Percentiles rank a stretch among this genome's conserved stretches.
Conservation (phyloP, 2,113 vertebrate genomes). For the Forbesichthys agassizii region DNA sequence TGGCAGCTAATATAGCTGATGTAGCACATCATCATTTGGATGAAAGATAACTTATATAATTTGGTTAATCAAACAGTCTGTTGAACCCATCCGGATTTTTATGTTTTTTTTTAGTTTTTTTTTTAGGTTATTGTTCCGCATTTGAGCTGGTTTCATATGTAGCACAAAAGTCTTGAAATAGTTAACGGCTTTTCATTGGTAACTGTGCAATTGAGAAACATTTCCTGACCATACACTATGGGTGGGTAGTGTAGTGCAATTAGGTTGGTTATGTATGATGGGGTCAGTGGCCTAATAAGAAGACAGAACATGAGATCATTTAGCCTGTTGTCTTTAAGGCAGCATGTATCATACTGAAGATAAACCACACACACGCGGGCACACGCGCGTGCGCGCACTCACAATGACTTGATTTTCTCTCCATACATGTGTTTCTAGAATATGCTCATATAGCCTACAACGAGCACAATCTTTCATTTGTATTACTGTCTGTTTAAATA, state of each 20-base stretch:
- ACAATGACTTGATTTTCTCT: background rate
- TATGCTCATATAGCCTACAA: background rate
- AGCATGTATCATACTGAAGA: background rate
- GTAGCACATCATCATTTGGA: slow-evolving; percentile 16
- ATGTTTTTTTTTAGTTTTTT: too few species aligned
- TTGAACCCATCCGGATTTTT: too few species aligned
- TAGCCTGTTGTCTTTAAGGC: slow-evolving; percentile 28
- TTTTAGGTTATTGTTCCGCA: too few species aligned
- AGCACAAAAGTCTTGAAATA: too few species aligned
- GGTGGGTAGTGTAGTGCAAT: background rate
- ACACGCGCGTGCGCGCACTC: background rate
- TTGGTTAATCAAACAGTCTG: background rate
- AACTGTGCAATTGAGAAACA: too few species aligned
- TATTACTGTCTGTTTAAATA: too few species aligned
- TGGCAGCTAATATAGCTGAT: slow-evolving; percentile 24
- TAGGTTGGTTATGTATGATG: slow-evolving; percentile 27
- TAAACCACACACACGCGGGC: slow-evolving; percentile 1
- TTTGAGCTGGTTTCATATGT: too few species aligned
- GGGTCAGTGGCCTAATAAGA: slow-evolving; percentile 27
- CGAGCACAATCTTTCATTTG: too few species aligned
- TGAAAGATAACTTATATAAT: slow-evolving; percentile 33
- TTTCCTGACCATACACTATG: too few species aligned
- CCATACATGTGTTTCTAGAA: background rate
- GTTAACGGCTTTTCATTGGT: too few species aligned
- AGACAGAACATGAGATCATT: slow-evolving; percentile 32